Evolutionary conservation across 2,888 invertebrate species (phyloP), one percentile per base, ranked within the genome.

Genomic region (Parnassius orleans): DNA sequence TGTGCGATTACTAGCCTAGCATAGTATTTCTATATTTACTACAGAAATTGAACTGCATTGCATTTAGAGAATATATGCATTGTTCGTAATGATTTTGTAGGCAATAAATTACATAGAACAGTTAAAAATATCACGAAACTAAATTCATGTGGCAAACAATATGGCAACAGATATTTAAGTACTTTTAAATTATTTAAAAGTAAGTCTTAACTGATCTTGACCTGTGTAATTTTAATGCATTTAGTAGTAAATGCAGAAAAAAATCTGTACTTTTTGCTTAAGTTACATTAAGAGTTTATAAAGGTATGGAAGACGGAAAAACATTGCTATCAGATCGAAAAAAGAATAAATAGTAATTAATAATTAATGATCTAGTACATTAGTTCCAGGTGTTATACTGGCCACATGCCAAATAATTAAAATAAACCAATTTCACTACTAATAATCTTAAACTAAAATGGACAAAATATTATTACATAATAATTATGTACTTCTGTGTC

Each of bases 151-250:
- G 89, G 90, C 90, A 90, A 90, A 89, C 81, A 83, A 89, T 90
- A 91, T 91, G 90, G 90, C 90, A 90, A 86, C 87, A 86, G 89
- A 83, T 83, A 80, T 81, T 89, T 90, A 90, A 90, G 90, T 90
- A 90, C 89, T 81, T 86, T 83, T 80, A 76, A 75, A 47, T 76
- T 66, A 77, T 79, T 82, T 76, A 83, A 83, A 80, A 80, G 82
- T 83, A 77, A 80, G 74, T 75, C 75, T 78, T 79, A 71, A 55
- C 71, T 69, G 70, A 68, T 75, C 76, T 76, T 68, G 75, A 73
- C 61, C 53, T 62, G 70, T 56, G 61, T 55, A 65, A 52, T 63
- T 66, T 55, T 64, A 64, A 63, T 64, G 67, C 66, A 61, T 68
- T 63, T 61, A 68, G 54, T 57, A 56, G 52, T 61, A 62, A 60